A percentile compares a stretch with the other conserved stretches of the same genome.
Conservation (phyloP, 2,113 vertebrate species). For the Lophotis ruficrista region DNA sequence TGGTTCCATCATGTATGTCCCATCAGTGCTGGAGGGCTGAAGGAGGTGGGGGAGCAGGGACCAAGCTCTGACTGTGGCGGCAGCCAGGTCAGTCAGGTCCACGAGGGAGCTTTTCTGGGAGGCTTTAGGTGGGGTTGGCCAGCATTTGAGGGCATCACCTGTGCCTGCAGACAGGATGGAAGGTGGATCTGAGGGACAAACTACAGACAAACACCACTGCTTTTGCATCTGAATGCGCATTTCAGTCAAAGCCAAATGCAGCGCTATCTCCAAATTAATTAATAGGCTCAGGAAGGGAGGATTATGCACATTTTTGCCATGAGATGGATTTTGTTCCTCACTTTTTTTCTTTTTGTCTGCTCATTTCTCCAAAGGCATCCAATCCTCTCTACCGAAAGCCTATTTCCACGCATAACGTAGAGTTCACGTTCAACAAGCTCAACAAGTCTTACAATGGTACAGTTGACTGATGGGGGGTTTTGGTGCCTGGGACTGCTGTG, state of each 20-base stretch:
- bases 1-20: neutral
- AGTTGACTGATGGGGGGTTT: constrained; percentile 81
- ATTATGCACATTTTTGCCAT: neutral
- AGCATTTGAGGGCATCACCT: neutral
- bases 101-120: neutral
- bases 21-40: neutral
- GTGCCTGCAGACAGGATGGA: neutral
- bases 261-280: neutral
- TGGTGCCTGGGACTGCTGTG: neutral
- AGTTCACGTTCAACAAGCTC: constrained; percentile 87
- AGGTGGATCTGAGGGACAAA: neutral
- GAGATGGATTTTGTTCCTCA: neutral
- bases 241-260: neutral
- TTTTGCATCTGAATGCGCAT: neutral
- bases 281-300: neutral
- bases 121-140: neutral
- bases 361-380: constrained; percentile 81
- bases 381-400: constrained; percentile 95
- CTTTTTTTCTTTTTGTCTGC: neutral
- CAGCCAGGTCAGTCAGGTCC: neutral
- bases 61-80: neutral
- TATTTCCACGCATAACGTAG: constrained; percentile 84
- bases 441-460: constrained; percentile 90
- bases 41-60: neutral
- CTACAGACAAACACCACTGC: neutral